phyloP scores from a whole-genome alignment of 2,888 invertebrate species.

The Heliconius sara region DNA sequence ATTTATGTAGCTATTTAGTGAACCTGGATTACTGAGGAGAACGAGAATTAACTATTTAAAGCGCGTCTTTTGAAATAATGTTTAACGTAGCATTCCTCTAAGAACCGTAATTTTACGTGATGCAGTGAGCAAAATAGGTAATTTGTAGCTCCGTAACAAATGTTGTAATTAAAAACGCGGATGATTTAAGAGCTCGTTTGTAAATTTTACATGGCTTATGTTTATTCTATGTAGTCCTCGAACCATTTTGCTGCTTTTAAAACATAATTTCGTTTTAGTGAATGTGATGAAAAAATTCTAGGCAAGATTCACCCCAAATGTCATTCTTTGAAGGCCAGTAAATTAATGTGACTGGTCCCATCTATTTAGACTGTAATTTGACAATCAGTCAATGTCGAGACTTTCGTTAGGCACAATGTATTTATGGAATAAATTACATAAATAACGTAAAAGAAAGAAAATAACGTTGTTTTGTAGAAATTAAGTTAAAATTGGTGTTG shows the following conservation, averaged over 20 bases:
- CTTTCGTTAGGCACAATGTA: not conserved
- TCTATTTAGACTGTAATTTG: conserved; percentile 5
- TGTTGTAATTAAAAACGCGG: not conserved
- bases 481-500: conserved; percentile 7
- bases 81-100: conserved; percentile 34
- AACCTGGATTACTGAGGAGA: conserved; percentile 43
- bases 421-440: not conserved
- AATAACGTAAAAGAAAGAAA: not conserved
- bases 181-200: not conserved
- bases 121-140: conserved; percentile 24
- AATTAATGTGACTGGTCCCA: not conserved
- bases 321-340: not conserved
- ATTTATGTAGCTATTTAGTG: conserved; percentile 49
- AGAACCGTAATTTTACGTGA: conserved; percentile 34
- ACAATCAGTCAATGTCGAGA: conserved; percentile 10
- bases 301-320: not conserved
- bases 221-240: not conserved
- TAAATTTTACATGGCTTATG: not conserved
- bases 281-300: not conserved
- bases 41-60: conserved; percentile 46
- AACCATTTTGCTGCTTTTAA: not conserved
- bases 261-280: not conserved
- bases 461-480: not conserved
- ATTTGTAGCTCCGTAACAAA: conserved; percentile 11
- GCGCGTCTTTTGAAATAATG: conserved; percentile 42